Evolutionary conservation across 2,113 vertebrate species (phyloP).

Genomic region (Notechis scutatus): DNA sequence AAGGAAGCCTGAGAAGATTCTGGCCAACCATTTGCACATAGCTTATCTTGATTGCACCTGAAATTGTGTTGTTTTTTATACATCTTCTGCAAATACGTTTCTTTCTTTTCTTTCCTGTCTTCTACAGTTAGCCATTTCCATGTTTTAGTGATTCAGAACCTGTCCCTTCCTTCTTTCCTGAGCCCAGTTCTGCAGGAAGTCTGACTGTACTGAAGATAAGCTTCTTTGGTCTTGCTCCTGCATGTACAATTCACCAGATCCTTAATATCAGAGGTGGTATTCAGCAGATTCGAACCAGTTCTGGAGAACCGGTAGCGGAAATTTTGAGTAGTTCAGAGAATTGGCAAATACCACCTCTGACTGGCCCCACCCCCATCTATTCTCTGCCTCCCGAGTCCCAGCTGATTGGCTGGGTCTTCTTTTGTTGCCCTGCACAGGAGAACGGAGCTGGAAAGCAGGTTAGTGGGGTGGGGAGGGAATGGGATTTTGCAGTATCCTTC

Average conservation of each 20-base stretch:
- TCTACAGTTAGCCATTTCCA: background rate
- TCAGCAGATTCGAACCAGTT: too few species aligned
- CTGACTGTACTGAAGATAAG: background rate
- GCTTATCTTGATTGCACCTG: background rate
- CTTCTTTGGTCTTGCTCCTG: background rate
- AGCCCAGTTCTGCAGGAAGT: background rate
- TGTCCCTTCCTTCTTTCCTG: background rate
- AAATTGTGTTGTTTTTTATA: too few species aligned
- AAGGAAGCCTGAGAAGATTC: background rate
- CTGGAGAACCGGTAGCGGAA: too few species aligned
- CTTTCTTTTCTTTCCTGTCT: background rate
- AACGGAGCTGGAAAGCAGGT: too few species aligned
- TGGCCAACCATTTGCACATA: background rate
- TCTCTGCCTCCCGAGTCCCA: too few species aligned
- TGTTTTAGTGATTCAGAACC: background rate
- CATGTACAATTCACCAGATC: background rate
- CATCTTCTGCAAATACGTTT: background rate
- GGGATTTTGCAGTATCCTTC: too few species aligned
- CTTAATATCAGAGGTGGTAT: background rate
- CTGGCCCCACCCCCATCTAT: too few species aligned
- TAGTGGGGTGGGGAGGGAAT: too few species aligned
- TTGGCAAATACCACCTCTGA: too few species aligned
- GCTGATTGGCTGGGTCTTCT: too few species aligned
- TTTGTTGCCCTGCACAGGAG: too few species aligned
- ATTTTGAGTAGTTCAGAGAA: too few species aligned